Base-by-base conservation (phyloP, 92 coral and sea anemone species). In the Bergia puertoricense region DNA sequence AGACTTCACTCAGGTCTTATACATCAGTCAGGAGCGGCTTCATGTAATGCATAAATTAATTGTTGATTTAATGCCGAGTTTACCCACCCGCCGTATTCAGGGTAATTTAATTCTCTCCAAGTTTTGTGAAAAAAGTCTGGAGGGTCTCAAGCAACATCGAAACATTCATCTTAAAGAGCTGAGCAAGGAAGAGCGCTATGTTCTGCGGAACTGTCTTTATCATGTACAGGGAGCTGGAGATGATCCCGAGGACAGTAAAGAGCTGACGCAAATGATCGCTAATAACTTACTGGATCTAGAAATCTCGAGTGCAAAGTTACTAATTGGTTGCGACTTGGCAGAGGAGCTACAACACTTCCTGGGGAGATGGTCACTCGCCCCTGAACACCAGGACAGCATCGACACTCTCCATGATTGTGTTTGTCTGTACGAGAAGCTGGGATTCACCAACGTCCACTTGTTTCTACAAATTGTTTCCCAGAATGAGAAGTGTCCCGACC, bases 61-160 rank as follows among this genome's bases (percentile, higher is more conserved):
- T 30, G 57, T 69, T 23, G 78, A 71, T 6, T 39, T 46, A 42
- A 68, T 83, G 62, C 77, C 86, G 20, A 71, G 15, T 39, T n/a
- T 83, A 15, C 23, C 77, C 41, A 44, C 78, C 7, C 59, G 30
- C 43, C 78, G 45, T 16, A 41, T 13, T 44, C 86, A 43, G n/a
- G 86, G 86, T 2, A 7, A 83, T 74, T 36, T 18, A 46, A 68
- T 83, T 37, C 86, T 83, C 42, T 68, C 77, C 30, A 83, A 83
- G 65, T 13, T 83, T 44, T 83, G 86, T 45, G 62, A 16, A 72
- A 14, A 44, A 16, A 10, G 39, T 15, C 40, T 83, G 0, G 65
- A 69, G 16, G 30, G 42, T 15, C 44, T 83, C 36, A 69, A 69
- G 44, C 86, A 83, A 44, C 36, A 78, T 2, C 66, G 66, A 68